Evolutionary conservation across 2,888 invertebrate species (phyloP).

Genomic region (Anthophora plumipes): DNA sequence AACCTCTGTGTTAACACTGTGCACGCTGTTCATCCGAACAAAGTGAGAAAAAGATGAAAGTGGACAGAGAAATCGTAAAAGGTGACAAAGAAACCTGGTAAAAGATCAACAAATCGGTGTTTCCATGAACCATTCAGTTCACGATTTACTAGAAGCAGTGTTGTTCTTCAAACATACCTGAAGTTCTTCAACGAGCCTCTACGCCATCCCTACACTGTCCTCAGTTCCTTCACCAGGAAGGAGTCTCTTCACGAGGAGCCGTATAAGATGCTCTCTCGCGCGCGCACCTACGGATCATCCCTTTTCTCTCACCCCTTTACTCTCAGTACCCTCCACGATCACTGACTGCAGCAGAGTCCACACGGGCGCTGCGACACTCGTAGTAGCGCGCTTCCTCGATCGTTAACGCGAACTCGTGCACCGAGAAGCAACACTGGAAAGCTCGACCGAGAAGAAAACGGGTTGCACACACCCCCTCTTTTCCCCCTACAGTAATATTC

Average conservation of each 20-base stretch:
- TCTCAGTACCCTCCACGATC: conserved; percentile 47
- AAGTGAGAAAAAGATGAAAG: background rate
- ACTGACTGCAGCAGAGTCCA: conserved; percentile 54
- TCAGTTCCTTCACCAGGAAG: conserved; percentile 32
- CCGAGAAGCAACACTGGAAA: conserved; percentile 41
- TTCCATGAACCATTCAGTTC: too few relatives aligned
- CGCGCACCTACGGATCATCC: conserved; percentile 50
- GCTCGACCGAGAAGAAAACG: conserved; percentile 23
- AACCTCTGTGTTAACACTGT: background rate
- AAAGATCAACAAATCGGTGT: conserved; percentile 35
- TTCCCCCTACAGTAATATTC: background rate
- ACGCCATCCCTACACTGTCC: background rate
- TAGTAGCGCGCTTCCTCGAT: conserved; percentile 58
- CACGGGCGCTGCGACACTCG: conserved; percentile 64
- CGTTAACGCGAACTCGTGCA: conserved; percentile 58
- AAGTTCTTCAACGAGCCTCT: conserved; percentile 13
- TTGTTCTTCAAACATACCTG: conserved; percentile 51
- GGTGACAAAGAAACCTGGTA: background rate
- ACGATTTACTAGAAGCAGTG: background rate
- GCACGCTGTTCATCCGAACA: background rate
- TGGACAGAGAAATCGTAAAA: background rate
- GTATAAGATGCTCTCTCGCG: conserved; percentile 18
- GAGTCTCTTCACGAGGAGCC: conserved; percentile 21
- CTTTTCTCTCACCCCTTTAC: conserved; percentile 38
- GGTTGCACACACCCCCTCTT: background rate